Evolutionary conservation across 1,140 invertebrate genomes (phyloP).

Genomic region (Plodia interpunctella): DNA sequence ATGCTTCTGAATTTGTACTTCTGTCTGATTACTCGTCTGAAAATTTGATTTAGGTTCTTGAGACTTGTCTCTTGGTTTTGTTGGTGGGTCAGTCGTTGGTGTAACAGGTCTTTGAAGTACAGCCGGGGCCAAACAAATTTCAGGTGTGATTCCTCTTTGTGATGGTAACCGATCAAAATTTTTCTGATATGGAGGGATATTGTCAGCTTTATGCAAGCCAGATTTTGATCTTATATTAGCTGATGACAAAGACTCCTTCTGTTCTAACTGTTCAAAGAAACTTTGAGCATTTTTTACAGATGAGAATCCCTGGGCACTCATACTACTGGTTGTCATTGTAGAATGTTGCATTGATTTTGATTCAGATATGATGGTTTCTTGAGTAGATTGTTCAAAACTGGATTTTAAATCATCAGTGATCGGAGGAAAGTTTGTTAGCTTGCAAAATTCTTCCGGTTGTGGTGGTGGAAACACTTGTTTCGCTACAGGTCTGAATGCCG

Average conservation of each 20-base stretch:
- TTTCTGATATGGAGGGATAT: conserved; percentile 80
- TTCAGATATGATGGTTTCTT: conserved; percentile 36
- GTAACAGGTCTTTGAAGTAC: conserved; percentile 52
- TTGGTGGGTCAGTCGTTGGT: conserved; percentile 45
- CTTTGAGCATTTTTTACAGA: conserved; percentile 54
- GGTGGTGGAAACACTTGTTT: conserved; percentile 63
- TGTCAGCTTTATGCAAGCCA: conserved; percentile 78
- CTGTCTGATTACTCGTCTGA: conserved; percentile 19
- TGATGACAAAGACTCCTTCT: conserved; percentile 50
- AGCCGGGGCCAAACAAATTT: conserved; percentile 51
- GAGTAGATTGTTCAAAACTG: conserved; percentile 38
- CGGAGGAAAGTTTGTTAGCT: conserved; percentile 55
- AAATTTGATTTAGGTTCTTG: conserved; percentile 30
- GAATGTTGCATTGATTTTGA: conserved; percentile 36
- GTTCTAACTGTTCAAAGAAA: conserved; percentile 57
- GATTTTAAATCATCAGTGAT: conserved; percentile 57
- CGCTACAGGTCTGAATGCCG: conserved; percentile 68
- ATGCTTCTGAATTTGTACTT: conserved; percentile 20
- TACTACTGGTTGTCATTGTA: conserved; percentile 25
- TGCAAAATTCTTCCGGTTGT: conserved; percentile 53
- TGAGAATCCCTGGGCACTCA: conserved; percentile 39
- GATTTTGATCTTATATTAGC: conserved; percentile 55
- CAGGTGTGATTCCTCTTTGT: conserved; percentile 74
- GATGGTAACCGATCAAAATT: conserved; percentile 78
- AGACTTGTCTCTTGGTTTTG: conserved; percentile 38